Evolutionary conservation across 2,888 invertebrate species (phyloP).

Genomic region (Acleris emargana): DNA sequence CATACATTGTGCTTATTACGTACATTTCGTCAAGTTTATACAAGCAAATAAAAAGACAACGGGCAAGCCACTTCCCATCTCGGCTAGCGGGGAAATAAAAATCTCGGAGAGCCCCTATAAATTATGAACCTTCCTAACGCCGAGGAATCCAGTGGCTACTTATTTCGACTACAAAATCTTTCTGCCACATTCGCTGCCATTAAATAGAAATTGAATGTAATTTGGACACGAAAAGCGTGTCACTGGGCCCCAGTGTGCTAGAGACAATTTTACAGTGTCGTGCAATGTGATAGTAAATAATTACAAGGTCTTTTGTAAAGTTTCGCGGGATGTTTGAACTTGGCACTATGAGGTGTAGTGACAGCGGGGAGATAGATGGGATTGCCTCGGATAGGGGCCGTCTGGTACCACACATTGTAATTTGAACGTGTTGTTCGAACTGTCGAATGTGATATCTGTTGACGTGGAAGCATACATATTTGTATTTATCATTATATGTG

Average conservation of each 20-base stretch:
- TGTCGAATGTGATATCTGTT: too few species aligned
- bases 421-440: background rate
- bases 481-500: too few species aligned
- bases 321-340: background rate
- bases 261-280: background rate
- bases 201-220: too few species aligned
- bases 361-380: background rate
- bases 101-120: conserved; percentile 34
- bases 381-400: background rate
- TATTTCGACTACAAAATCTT: conserved; percentile 30
- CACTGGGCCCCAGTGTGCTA: too few species aligned
- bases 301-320: conserved; percentile 4
- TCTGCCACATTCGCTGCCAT: background rate
- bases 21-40: conserved; percentile 31
- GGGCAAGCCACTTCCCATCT: conserved; percentile 34
- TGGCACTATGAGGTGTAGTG: background rate
- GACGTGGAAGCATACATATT: too few species aligned
- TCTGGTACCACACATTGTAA: background rate
- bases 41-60: conserved; percentile 35
- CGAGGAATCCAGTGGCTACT: conserved; percentile 29
- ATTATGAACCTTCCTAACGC: conserved; percentile 35
- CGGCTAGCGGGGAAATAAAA: conserved; percentile 30
- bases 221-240: too few species aligned
- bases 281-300: conserved; percentile 13
- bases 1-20: conserved; percentile 20